phyloP scores from a whole-genome alignment of 2,888 invertebrate species.

The Diaprepes abbreviatus region DNA sequence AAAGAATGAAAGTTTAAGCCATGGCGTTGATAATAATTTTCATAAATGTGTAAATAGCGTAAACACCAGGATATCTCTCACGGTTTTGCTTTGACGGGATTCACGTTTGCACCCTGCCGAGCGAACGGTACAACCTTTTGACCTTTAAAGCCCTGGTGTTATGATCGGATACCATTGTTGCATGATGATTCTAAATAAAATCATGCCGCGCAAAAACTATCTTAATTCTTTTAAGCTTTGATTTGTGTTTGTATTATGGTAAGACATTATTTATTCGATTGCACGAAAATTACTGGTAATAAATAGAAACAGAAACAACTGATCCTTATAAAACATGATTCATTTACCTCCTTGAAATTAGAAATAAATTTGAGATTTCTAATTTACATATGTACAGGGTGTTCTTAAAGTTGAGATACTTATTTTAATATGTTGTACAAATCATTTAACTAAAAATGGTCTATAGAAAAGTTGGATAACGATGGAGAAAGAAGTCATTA shows the following conservation, averaged over 20 bases:
- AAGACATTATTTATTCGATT: background rate
- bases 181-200: constrained; percentile 29
- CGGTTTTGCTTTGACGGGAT: constrained; percentile 38
- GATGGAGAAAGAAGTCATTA: too few relatives aligned
- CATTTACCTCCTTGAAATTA: too few relatives aligned
- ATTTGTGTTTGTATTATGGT: constrained; percentile 12
- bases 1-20: constrained; percentile 21
- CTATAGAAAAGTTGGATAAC: too few relatives aligned
- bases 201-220: constrained; percentile 23
- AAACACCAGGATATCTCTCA: constrained; percentile 48
- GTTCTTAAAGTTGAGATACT: too few relatives aligned
- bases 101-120: constrained; percentile 47
- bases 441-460: too few relatives aligned
- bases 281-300: background rate
- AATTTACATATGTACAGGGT: too few relatives aligned
- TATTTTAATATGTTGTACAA: too few relatives aligned
- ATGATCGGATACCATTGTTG: constrained; percentile 28
- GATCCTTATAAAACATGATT: too few relatives aligned
- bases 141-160: constrained; percentile 28
- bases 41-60: constrained; percentile 48
- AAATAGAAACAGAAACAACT: background rate
- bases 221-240: constrained; percentile 8
- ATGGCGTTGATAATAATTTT: constrained; percentile 46
- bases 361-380: too few relatives aligned
- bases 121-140: constrained; percentile 37